Evolutionary conservation across 2,113 vertebrate genomes (phyloP), one percentile per base, ranked within the genome.

Genomic region (Odontophorus gujanensis): DNA sequence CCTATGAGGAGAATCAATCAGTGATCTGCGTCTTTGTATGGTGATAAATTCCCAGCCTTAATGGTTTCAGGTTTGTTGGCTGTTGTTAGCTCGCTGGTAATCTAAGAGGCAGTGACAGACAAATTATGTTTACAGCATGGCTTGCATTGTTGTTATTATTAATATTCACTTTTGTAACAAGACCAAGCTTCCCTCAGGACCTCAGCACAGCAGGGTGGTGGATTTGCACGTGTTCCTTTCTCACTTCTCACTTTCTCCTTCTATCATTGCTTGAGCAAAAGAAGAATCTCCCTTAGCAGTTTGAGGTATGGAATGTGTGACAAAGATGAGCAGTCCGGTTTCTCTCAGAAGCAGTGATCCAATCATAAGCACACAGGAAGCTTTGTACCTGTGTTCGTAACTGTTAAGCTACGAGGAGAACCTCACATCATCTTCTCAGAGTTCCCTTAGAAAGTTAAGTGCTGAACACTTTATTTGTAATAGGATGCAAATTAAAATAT

Each of bases 401-500:
- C n/a, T n/a, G n/a, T 30, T 30, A 74, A 84, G n/a, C n/a, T 90
- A 6, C 2, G 2, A 83, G 61, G 19, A 90, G 7, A 73, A 79
- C 42, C 84, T 93, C 80, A 55, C 14, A 47, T 30, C 92, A 87
- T 40, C 84, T 85, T 93, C 75, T 79, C 85, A 85, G 78, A 86
- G 43, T 32, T 84, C 55, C 45, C 34, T 88, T 32, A n/a, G 45
- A 77, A 90, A 92, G 86, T 63, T 83, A 88, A 95, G 81, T 74
- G 42, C 50, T 69, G 68, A 86, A 81, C 50, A 10, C 55, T 93
- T 83, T 63, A 71, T 72, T 90, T 43, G 38, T 71, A 90, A 86
- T 72, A 83, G 81, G 51, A 77, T 91, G 87, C 77, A 93, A 86
- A 90, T 78, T 84, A 72, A 87, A 94, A 78, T 61, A 58, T 69